These are phyloP conservation scores for Spinus pinus DNA, from an alignment of 2,797 vertebrate species.

Conservation along the genomic window DNA sequence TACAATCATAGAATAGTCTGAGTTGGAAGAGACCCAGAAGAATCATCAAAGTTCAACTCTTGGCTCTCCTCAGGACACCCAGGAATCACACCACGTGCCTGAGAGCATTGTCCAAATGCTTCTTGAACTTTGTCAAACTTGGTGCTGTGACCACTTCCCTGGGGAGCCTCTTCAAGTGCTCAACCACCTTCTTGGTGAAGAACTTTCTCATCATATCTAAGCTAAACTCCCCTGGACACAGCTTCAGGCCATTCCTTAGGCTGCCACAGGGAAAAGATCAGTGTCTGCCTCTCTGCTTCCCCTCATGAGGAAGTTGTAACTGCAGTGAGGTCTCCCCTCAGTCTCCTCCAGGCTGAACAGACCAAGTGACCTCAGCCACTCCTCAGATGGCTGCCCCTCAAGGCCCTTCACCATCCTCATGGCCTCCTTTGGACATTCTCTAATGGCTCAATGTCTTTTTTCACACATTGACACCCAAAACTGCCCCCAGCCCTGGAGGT, in stretches of 20 bases:
- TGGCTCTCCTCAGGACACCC: background rate
- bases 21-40: background rate
- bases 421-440: rapidly evolving
- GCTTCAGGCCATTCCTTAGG: background rate
- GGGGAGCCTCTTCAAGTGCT: background rate
- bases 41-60: background rate
- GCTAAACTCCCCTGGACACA: background rate
- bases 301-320: rapidly evolving
- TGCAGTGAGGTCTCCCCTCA: background rate
- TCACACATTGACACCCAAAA: rapidly evolving
- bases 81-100: background rate
- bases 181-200: background rate
- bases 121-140: background rate
- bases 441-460: rapidly evolving
- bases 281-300: background rate
- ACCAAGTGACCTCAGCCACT: background rate
- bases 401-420: background rate
- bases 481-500: background rate
- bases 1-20: background rate
- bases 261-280: background rate
- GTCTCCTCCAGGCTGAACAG: background rate
- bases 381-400: rapidly evolving
- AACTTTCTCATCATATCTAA: background rate
- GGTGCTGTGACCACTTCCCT: background rate
- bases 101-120: background rate